phyloP scores from a whole-genome alignment of 2,888 invertebrate genomes.

The Cyclophora albipunctata region DNA sequence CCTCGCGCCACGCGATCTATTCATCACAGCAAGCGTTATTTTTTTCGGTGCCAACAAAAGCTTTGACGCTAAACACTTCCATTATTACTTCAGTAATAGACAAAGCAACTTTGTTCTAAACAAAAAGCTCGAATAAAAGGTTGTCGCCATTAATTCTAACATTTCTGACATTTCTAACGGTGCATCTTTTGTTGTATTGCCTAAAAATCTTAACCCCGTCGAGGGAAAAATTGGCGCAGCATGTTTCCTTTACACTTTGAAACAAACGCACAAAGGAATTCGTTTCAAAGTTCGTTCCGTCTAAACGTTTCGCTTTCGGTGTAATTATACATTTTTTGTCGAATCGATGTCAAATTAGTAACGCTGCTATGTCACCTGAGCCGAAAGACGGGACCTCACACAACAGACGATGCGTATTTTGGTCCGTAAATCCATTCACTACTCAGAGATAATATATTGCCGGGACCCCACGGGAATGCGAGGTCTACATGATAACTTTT shows the following conservation, averaged over 20 bases:
- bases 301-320: slow-evolving; percentile 48
- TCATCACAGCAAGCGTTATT: slow-evolving; percentile 46
- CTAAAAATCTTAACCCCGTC: slow-evolving; percentile 44
- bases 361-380: slow-evolving; percentile 67
- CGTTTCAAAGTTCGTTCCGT: slow-evolving; percentile 45
- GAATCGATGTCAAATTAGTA: slow-evolving; percentile 56
- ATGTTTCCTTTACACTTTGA: slow-evolving; percentile 34
- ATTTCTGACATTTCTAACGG: slow-evolving; percentile 70
- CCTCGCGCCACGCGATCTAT: slow-evolving; percentile 63
- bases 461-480: slow-evolving; percentile 55
- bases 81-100: slow-evolving; percentile 68
- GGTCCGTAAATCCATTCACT: slow-evolving; percentile 56
- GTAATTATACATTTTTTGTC: slow-evolving; percentile 40
- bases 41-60: slow-evolving; percentile 65
- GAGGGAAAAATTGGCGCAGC: slow-evolving; percentile 62
- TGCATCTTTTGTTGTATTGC: slow-evolving; percentile 48
- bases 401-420: slow-evolving; percentile 61
- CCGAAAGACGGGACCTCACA: slow-evolving; percentile 60
- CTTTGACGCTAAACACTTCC: slow-evolving; percentile 68
- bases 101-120: slow-evolving; percentile 65
- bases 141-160: slow-evolving; percentile 68
- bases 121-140: slow-evolving; percentile 64
- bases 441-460: slow-evolving; percentile 56
- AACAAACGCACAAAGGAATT: slow-evolving; percentile 37
- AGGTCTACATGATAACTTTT: slow-evolving; percentile 43